Evolutionary conservation across 2,797 vertebrate genomes (phyloP).

Genomic region (Glyptemys insculpta): DNA sequence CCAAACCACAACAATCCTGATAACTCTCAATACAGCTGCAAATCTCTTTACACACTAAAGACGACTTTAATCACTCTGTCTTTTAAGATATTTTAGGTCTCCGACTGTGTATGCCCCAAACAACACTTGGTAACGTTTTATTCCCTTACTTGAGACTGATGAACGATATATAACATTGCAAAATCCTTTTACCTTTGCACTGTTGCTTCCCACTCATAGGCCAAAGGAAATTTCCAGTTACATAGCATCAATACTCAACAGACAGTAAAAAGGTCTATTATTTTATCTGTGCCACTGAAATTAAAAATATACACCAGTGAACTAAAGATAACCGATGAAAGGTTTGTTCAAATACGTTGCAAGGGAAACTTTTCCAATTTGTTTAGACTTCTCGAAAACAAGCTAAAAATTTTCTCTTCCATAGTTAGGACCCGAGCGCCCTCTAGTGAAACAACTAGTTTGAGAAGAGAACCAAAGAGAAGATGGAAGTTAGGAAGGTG

Average conservation of each 20-base stretch:
- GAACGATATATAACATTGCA: accelerated
- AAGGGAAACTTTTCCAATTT: slow-evolving; percentile 67
- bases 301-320: slow-evolving; percentile 61
- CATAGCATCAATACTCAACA: not conserved
- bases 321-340: slow-evolving; percentile 68
- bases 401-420: not conserved
- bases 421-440: slow-evolving; percentile 62
- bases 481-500: not conserved
- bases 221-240: not conserved
- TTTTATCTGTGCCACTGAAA: slow-evolving; percentile 42
- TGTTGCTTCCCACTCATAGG: not conserved
- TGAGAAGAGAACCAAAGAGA: not conserved
- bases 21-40: not conserved
- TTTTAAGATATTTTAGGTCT: not conserved
- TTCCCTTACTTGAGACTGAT: not conserved
- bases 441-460: slow-evolving; percentile 38
- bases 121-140: not conserved
- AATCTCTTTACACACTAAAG: not conserved
- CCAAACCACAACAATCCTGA: not conserved
- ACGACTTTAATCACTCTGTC: not conserved
- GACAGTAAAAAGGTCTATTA: slow-evolving; percentile 11
- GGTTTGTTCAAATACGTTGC: slow-evolving; percentile 64
- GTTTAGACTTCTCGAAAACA: slow-evolving; percentile 38
- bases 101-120: not conserved
- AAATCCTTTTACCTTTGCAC: slow-evolving; percentile 12